Base-by-base conservation (phyloP, 2,888 invertebrate species). In the Agrochola circellaris region DNA sequence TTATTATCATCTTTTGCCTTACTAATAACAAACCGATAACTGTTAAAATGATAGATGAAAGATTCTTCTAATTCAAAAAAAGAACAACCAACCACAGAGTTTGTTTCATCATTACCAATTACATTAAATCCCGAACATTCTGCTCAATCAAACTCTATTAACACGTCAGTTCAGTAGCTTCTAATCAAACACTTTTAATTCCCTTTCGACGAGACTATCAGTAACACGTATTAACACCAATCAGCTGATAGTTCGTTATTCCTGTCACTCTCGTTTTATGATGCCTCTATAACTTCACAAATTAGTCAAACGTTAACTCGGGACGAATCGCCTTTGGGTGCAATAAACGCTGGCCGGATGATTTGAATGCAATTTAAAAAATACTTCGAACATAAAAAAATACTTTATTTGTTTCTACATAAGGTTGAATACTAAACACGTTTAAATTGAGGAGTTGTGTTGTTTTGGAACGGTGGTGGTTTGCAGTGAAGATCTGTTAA, bases 251-350 rank as follows among this genome's bases (percentile, higher is more conserved):
- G 84, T 83, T 90, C 88, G 91, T 90, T 93, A 91, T 87, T 89
- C 84, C 89, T 92, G 90, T 90, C 90, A 90, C 91, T 92, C 89
- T 88, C 86, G 85, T 90, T 95, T 95, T 95, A 96, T 92, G 93
- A 92, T 91, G 87, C 92, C 88, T 92, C 92, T 91, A 94, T 94
- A 95, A 94, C 95, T 95, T 96, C 95, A 95, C 96, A 96, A 96
- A 96, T 96, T 96, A 96, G 96, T 95, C 94, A 93, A 95, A 95
- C 94, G 96, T 95, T 96, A 96, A 96, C 94, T 95, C 92, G 83
- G 73, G 91, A 92, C 92, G 93, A 95, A 95, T 94, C 94, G 93
- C 94, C 93, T 91, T 91, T 93, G 95, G 94, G 95, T 96, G 96
- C 96, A 96, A 95, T 96, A 96, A 96, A 96, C 95, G 95, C 90